Evolutionary conservation across 2,113 vertebrate species (phyloP), one percentile per base, ranked within the genome.

Genomic region (Burhinus bistriatus): DNA sequence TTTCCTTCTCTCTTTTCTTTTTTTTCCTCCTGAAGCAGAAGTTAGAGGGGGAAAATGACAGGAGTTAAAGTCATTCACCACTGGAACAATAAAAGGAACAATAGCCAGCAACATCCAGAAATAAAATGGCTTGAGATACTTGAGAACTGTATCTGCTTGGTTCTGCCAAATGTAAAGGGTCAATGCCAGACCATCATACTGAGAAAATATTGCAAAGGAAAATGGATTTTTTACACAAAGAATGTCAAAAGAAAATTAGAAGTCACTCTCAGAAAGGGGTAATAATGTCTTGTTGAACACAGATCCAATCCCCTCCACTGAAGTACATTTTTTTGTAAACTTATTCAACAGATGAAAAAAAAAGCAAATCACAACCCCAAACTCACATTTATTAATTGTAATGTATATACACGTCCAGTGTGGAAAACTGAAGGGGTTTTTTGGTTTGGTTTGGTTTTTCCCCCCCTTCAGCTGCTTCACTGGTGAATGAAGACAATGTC

Each of bases 21-120:
- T 32, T 45, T 22, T 52, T 38, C 40, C 9, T 77, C 45, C 42
- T 51, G 75, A 75, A 95, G 72, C 36, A 92, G 36, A 91, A 92
- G 64, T 82, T 91, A 76, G 52, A 82, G 29, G 26, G 25, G 34
- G 9, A 40, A 95, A 94, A 94, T 82, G 70, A 94, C 77, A 94
- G 81, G 77, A 91, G 52, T 90, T 86, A 64, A 73, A 69, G 87
- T 89, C 73, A 66, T 76, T 95, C 84, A 83, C 84, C 49, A 55
- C 36, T 77, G 84, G 70, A 91, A 97, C 61, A 96, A 89, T 62
- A 89, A 72, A 88, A 90, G 27, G 61, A 89, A 95, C 78, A 89
- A 92, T 42, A 91, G 58, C 40, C 72, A 95, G 84, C 42, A 96
- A 76, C 51, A 93, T 61, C 45, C 66, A 91, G 77, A 92, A 95